These are phyloP conservation scores for Cossypha dichroa DNA, from an alignment of 2,797 vertebrate genomes.

Conservation along the genomic window DNA sequence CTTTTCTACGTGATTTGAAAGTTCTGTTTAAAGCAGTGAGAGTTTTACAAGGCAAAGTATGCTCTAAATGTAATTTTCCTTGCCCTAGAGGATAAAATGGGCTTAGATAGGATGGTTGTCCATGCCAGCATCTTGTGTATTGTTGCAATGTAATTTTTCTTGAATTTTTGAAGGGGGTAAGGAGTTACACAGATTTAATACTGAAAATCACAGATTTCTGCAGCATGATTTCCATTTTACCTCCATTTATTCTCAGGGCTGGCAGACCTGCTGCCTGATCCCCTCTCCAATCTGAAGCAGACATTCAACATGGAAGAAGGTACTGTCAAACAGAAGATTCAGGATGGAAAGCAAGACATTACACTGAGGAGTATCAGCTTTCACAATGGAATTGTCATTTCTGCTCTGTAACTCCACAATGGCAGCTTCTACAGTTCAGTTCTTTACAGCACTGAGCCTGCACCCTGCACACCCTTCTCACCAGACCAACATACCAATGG, in stretches of 20 bases:
- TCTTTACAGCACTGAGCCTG: neutral
- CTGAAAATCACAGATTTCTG: neutral
- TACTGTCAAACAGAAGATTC: neutral
- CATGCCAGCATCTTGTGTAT: neutral
- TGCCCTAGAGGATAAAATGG: neutral
- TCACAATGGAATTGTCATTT: neutral
- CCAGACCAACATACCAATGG: rapidly evolving
- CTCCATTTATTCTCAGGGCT: neutral
- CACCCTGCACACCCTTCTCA: neutral
- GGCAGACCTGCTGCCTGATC: neutral
- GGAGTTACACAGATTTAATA: neutral
- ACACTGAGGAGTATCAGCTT: neutral
- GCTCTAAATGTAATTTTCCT: neutral
- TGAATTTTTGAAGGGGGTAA: rapidly evolving
- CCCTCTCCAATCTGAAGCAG: neutral
- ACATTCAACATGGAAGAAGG: neutral
- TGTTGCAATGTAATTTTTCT: neutral
- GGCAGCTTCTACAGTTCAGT: too few species aligned
- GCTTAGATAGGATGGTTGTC: neutral
- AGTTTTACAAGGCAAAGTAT: neutral
- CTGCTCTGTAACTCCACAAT: neutral
- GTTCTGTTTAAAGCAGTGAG: neutral
- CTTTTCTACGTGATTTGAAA: neutral
- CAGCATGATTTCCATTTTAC: neutral
- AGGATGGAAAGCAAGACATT: neutral